phyloP scores from a whole-genome alignment of 2,113 vertebrate genomes.

The Grantiella picta region DNA sequence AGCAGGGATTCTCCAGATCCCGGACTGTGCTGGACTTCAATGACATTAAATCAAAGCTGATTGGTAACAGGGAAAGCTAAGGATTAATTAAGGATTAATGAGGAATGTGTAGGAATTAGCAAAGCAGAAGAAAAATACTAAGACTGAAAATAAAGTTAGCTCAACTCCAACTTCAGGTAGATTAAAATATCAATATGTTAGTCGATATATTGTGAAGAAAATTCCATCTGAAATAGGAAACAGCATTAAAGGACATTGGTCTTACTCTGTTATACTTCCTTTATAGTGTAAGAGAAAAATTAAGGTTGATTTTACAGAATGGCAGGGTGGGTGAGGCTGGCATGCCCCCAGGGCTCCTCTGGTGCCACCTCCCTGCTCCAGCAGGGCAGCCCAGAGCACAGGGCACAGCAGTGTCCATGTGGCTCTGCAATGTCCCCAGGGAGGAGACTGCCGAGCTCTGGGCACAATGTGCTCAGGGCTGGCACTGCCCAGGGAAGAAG shows the following conservation, averaged over 20 bases:
- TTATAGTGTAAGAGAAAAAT: neutral
- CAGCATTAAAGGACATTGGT: neutral
- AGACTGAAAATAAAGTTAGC: neutral
- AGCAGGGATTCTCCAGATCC: neutral
- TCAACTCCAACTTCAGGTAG: neutral
- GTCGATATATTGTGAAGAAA: neutral
- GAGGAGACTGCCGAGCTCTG: neutral
- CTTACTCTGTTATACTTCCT: neutral
- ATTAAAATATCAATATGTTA: neutral
- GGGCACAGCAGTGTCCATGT: neutral
- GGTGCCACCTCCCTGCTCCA: neutral
- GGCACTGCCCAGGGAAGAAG: neutral
- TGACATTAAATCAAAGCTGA: neutral
- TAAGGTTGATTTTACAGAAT: neutral
- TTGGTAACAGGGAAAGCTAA: neutral
- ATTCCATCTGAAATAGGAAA: neutral
- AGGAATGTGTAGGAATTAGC: neutral
- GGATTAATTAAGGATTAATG: neutral
- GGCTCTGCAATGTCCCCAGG: neutral
- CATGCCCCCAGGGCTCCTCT: neutral
- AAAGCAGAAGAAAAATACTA: neutral
- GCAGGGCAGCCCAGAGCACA: neutral
- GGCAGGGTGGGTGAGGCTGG: rapidly evolving
- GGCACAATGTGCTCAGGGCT: neutral
- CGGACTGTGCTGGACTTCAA: neutral